phyloP scores from a whole-genome alignment of 2,797 vertebrate species.

The Microctenopoma steveboyesi region DNA sequence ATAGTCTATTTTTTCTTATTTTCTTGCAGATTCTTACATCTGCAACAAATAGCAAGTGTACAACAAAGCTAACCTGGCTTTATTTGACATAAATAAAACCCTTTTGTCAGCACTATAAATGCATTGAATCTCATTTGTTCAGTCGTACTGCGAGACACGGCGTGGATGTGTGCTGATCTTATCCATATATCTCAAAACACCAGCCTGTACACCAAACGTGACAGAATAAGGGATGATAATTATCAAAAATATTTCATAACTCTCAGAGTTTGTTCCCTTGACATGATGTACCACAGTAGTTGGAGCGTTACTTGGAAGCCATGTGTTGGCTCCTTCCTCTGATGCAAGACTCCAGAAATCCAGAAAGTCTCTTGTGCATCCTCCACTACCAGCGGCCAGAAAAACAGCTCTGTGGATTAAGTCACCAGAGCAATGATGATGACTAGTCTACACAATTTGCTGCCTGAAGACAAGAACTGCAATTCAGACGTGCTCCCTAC shows the following conservation, averaged over 20 bases:
- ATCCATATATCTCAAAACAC: not conserved
- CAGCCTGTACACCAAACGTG: constrained; percentile 6
- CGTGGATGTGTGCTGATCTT: no score
- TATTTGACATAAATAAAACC: not conserved
- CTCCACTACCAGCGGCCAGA: constrained; percentile 59
- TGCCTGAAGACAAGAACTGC: constrained; percentile 50
- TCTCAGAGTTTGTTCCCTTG: constrained; percentile 9
- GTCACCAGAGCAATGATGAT: constrained; percentile 53
- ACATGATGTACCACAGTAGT: not conserved
- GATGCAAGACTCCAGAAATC: constrained; percentile 72
- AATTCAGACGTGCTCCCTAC: constrained; percentile 16
- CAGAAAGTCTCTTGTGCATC: constrained; percentile 51
- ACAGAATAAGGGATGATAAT: constrained; percentile 37
- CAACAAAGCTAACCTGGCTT: not conserved
- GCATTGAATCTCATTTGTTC: no score
- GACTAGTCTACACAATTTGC: constrained; percentile 57
- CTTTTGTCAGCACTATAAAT: not conserved
- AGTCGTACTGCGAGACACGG: no score
- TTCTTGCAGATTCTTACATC: no score
- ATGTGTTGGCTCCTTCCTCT: constrained; percentile 45
- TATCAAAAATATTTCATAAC: constrained; percentile 7
- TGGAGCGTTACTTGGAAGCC: constrained; percentile 32
- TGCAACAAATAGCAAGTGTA: not conserved
- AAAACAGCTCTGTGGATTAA: constrained; percentile 63
- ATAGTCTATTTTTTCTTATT: not conserved